Conservation (phyloP, 2,888 invertebrate species). For the Drosophila hamatofila region DNA sequence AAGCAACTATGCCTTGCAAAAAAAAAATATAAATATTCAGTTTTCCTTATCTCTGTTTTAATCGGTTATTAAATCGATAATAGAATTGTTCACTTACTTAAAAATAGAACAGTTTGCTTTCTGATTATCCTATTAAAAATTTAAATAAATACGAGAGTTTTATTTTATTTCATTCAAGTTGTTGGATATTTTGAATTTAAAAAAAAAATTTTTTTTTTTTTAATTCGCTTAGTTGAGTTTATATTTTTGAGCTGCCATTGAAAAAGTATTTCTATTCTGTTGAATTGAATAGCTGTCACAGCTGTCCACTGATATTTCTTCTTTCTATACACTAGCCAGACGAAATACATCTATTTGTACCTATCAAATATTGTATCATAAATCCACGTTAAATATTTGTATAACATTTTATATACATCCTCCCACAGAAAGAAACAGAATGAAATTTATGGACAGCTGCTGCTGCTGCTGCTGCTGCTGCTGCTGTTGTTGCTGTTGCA, state of each 20-base stretch:
- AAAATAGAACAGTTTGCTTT: too few relatives aligned
- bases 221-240: too few relatives aligned
- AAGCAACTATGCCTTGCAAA: background rate
- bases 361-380: constrained; percentile 35
- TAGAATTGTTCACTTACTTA: too few relatives aligned
- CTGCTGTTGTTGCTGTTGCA: constrained; percentile 36
- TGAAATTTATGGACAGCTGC: constrained; percentile 45
- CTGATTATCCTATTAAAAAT: background rate
- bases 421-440: constrained; percentile 1
- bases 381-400: constrained; percentile 48
- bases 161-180: too few relatives aligned
- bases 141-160: too few relatives aligned
- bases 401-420: constrained; percentile 23
- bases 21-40: background rate
- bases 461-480: constrained; percentile 13
- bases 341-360: constrained; percentile 9
- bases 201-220: too few relatives aligned
- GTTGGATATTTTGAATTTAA: too few relatives aligned
- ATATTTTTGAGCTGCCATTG: background rate
- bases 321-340: too few relatives aligned
- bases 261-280: background rate
- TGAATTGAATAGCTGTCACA: background rate
- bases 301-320: background rate
- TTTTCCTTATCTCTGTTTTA: background rate
- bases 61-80: background rate